Evolutionary conservation across 35 echinoderm and acorn worm species (phyloP).

Genomic region (Ophiothrix spiculata): DNA sequence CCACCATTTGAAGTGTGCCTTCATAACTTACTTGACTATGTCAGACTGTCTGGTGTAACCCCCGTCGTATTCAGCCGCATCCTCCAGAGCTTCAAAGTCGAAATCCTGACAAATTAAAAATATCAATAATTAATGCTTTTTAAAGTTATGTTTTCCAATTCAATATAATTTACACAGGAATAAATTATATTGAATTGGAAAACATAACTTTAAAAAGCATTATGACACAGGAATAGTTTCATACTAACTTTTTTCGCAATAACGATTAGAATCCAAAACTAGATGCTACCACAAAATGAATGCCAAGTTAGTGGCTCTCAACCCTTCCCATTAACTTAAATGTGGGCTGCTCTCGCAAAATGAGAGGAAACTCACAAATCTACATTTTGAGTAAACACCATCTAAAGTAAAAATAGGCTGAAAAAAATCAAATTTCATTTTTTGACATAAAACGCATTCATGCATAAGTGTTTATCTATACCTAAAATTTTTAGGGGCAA

Average conservation of each 20-base stretch:
- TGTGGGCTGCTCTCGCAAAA: too few relatives aligned
- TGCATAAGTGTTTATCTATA: too few relatives aligned
- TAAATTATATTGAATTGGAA: background rate
- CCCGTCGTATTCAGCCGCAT: conserved; percentile 92
- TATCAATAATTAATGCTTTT: background rate
- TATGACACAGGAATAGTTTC: background rate
- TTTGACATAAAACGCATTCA: too few relatives aligned
- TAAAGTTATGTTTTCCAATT: background rate
- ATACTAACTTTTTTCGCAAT: background rate
- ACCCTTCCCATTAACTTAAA: too few relatives aligned
- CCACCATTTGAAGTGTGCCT: too few relatives aligned
- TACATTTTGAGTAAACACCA: too few relatives aligned
- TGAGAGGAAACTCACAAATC: too few relatives aligned
- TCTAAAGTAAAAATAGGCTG: too few relatives aligned
- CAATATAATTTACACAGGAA: background rate
- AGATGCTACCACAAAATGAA: background rate
- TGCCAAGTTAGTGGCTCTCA: too few relatives aligned
- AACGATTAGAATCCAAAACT: background rate
- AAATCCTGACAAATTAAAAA: conserved; percentile 59
- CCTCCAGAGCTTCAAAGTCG: conserved; percentile 85
- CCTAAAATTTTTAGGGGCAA: too few relatives aligned
- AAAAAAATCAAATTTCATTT: too few relatives aligned
- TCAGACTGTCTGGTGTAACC: conserved; percentile 65
- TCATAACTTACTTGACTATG: conserved; percentile 70
- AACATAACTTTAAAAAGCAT: background rate